Evolutionary conservation across 2,113 vertebrate genomes (phyloP).

Genomic region (Cyanocitta stelleri): DNA sequence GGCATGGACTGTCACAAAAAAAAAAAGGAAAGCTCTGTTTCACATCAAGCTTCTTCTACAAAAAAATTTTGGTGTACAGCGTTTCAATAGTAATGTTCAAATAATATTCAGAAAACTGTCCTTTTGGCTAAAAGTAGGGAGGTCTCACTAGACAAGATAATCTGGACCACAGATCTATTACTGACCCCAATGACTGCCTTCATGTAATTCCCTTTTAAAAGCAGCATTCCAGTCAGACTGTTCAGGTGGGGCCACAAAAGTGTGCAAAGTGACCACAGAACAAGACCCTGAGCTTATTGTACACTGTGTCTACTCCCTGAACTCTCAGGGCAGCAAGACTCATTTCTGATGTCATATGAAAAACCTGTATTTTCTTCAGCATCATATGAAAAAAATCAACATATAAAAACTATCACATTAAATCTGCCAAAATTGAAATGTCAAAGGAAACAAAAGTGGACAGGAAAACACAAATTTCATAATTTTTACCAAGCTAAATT

Average conservation of each 20-base stretch:
- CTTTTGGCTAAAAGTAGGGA: neutral
- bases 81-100: neutral
- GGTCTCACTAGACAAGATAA: neutral
- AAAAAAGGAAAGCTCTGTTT: neutral
- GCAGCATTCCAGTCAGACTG: neutral
- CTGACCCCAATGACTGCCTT: neutral
- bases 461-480: neutral
- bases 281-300: no score
- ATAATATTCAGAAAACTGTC: neutral
- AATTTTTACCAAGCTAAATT: neutral
- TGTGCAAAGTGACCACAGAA: accelerated
- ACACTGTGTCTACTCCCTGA: accelerated
- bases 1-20: neutral
- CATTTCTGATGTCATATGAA: neutral
- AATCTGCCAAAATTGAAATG: neutral
- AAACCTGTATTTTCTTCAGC: neutral
- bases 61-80: neutral
- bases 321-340: neutral
- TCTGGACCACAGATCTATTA: neutral
- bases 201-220: neutral
- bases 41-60: neutral
- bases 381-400: neutral
- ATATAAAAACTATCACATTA: neutral
- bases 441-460: neutral
- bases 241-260: neutral